Conservation (phyloP, 2,113 vertebrate species). For the Siniperca chuatsi region DNA sequence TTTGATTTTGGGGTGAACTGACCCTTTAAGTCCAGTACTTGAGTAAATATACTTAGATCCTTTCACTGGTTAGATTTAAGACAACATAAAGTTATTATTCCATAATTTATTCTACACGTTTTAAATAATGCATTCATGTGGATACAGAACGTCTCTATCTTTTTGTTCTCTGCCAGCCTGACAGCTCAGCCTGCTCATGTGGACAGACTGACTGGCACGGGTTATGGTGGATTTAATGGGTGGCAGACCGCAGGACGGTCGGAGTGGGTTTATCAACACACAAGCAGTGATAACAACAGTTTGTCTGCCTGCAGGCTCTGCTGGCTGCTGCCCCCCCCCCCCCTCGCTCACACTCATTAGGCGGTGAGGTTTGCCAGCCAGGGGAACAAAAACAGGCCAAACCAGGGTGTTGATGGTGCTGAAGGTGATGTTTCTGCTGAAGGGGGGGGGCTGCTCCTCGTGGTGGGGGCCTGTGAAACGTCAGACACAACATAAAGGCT, state of each 20-base stretch:
- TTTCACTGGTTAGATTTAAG: not conserved
- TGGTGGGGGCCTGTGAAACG: slow-evolving; percentile 85
- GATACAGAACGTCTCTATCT: not conserved
- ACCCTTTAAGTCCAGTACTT: no score
- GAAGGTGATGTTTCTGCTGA: slow-evolving; percentile 35
- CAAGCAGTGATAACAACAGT: slow-evolving; percentile 4
- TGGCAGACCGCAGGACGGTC: slow-evolving; percentile 37
- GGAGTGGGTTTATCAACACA: slow-evolving; percentile 39
- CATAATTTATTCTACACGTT: not conserved
- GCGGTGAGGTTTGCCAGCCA: slow-evolving; percentile 15
- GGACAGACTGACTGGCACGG: slow-evolving; percentile 23
- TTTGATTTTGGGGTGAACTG: no score
- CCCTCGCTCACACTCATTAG: not conserved
- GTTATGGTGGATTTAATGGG: slow-evolving; percentile 18
- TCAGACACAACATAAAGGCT: slow-evolving; percentile 87
- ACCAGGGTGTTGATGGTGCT: slow-evolving; percentile 37
- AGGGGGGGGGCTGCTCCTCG: not conserved
- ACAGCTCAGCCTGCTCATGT: not conserved
- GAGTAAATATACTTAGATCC: no score
- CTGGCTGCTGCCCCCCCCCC: not conserved
- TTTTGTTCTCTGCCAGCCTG: not conserved
- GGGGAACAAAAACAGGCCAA: slow-evolving; percentile 8
- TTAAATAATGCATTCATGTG: not conserved
- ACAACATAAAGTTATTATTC: not conserved
- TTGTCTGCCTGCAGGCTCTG: not conserved